phyloP scores from a whole-genome alignment of 2,113 vertebrate species.

The Azemiops feae region DNA sequence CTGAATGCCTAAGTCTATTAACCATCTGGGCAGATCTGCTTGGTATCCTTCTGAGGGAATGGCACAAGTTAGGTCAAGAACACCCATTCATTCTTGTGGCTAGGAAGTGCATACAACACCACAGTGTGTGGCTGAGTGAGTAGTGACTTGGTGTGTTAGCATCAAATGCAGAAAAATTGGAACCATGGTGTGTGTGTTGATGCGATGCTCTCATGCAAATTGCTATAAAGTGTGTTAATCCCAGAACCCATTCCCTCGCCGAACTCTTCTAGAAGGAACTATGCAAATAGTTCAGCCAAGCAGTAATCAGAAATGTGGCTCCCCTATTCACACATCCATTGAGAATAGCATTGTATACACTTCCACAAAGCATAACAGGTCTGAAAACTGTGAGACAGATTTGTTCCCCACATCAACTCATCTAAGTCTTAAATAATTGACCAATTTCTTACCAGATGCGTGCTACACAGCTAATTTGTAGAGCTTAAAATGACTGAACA shows the following conservation, averaged over 20 bases:
- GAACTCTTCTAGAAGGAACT: not conserved
- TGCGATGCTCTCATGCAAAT: not conserved
- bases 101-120: not conserved
- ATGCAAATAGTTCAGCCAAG: not conserved
- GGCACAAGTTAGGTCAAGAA: not conserved
- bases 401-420: slow-evolving; percentile 23
- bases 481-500: slow-evolving; percentile 22
- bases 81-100: not conserved
- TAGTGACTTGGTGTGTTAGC: not conserved
- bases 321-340: not conserved
- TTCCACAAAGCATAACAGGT: slow-evolving; percentile 5
- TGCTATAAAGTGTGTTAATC: not conserved
- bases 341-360: not conserved
- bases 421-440: slow-evolving; percentile 38
- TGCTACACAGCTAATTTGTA: slow-evolving; percentile 25
- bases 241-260: not conserved
- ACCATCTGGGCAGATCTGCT: not conserved
- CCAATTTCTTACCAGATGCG: slow-evolving; percentile 30
- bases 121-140: not conserved
- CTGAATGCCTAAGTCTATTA: not conserved
- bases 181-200: not conserved
- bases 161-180: not conserved
- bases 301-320: not conserved
- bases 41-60: not conserved
- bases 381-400: slow-evolving; percentile 26